Evolutionary conservation across 2,113 vertebrate genomes (phyloP).

Genomic region (Cervus canadensis): DNA sequence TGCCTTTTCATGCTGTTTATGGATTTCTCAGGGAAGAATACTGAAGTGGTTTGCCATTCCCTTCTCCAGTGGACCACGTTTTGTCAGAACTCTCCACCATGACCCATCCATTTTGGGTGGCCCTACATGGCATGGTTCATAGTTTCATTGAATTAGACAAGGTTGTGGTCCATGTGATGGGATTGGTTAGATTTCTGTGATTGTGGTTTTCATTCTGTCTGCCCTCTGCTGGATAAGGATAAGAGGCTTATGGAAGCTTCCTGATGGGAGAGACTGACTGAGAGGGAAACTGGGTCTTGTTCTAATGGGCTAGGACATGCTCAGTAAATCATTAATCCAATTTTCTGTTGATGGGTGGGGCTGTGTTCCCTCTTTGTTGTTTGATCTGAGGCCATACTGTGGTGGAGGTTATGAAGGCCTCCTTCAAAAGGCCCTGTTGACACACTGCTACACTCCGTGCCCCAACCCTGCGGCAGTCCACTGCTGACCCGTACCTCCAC

Average conservation of each 20-base stretch:
- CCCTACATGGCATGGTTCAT: neutral
- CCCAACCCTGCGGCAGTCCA: neutral
- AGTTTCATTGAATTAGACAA: neutral
- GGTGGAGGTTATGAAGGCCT: neutral
- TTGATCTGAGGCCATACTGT: neutral
- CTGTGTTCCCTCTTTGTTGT: neutral
- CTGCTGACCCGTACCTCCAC: fast-evolving
- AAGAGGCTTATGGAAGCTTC: neutral
- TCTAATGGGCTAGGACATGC: neutral
- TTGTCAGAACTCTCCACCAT: neutral
- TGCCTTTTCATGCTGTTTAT: neutral
- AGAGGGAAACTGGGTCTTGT: neutral
- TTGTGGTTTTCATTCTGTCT: neutral
- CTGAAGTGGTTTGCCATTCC: neutral
- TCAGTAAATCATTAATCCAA: neutral
- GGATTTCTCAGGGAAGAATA: neutral
- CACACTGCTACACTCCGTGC: neutral
- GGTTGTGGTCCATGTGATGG: neutral
- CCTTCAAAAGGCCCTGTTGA: neutral
- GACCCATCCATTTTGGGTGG: neutral
- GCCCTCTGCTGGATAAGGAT: neutral
- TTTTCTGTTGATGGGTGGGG: neutral
- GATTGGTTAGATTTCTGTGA: neutral
- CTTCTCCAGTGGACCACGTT: neutral
- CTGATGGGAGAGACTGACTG: neutral